Evolutionary conservation across 2,113 vertebrate genomes (phyloP).

Genomic region (Manacus vitellinus): DNA sequence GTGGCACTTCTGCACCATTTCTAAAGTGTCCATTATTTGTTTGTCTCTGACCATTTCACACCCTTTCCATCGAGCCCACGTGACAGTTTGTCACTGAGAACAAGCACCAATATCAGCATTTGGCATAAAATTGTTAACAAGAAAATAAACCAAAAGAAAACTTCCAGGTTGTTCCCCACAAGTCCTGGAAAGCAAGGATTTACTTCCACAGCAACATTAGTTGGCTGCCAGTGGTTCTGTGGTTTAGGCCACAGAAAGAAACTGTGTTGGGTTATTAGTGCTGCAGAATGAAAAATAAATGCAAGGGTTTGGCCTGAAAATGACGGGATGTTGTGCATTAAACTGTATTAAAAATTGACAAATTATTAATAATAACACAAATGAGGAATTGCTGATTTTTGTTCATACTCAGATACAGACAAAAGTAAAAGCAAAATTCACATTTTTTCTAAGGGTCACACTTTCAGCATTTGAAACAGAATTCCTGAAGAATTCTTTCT

Average conservation of each 20-base stretch:
- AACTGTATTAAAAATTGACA: not conserved
- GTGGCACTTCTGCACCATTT: not conserved
- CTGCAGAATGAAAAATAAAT: not conserved
- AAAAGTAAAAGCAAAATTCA: not conserved
- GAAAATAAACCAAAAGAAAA: constrained; percentile 8
- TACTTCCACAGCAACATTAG: not conserved
- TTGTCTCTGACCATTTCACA: not conserved
- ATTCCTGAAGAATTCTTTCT: not conserved
- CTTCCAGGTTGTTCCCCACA: not conserved
- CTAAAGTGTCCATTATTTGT: not conserved
- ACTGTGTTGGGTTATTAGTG: not conserved
- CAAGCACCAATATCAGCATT: not conserved
- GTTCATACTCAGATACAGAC: not conserved
- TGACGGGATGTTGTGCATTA: not conserved
- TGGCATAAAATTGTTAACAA: not conserved
- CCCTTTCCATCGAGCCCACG: not conserved
- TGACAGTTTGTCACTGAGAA: not conserved
- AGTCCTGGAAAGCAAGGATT: not conserved
- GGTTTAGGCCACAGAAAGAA: not conserved
- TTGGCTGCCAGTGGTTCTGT: not conserved
- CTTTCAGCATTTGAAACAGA: not conserved
- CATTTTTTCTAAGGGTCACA: not conserved
- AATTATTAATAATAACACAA: not conserved
- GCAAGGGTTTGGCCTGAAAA: not conserved
- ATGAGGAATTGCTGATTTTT: not conserved